phyloP scores from a whole-genome alignment of 2,888 invertebrate genomes.

The Thalpophila matura region DNA sequence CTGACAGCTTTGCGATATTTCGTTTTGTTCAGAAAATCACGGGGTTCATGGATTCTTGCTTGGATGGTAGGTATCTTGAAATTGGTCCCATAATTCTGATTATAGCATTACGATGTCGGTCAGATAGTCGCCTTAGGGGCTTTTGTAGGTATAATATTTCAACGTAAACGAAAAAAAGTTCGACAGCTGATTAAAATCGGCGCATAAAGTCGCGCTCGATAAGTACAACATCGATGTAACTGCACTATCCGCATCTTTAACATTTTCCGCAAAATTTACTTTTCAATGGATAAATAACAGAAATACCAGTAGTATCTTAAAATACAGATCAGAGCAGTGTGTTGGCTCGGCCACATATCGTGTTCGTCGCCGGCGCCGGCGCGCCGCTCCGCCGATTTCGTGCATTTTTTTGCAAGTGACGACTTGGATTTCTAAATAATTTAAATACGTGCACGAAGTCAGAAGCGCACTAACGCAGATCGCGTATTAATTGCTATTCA shows the following conservation, averaged over 20 bases:
- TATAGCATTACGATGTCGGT: too few relatives aligned
- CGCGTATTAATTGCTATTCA: constrained; percentile 80
- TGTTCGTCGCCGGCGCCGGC: constrained; percentile 68
- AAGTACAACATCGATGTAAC: constrained; percentile 35
- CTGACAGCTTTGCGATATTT: too few relatives aligned
- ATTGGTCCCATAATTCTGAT: background rate
- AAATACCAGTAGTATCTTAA: constrained; percentile 44
- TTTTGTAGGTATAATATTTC: background rate
- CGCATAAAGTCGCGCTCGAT: constrained; percentile 19
- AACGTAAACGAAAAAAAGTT: background rate
- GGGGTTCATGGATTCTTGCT: too few relatives aligned
- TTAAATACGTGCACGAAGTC: constrained; percentile 88
- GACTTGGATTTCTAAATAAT: constrained; percentile 89
- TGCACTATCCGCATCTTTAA: constrained; percentile 30
- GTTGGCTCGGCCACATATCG: constrained; percentile 67
- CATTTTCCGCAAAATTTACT: constrained; percentile 25
- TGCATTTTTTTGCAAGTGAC: constrained; percentile 88
- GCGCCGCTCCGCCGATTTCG: constrained; percentile 86
- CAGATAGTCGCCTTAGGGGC: too few relatives aligned
- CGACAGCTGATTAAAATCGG: constrained; percentile 25
- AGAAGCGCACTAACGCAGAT: constrained; percentile 75
- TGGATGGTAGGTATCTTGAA: background rate
- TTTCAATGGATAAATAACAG: constrained; percentile 37
- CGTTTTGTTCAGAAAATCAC: too few relatives aligned
- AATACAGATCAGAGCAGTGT: constrained; percentile 52